These are phyloP conservation scores for Epinephelus coioides DNA, from an alignment of 2,797 vertebrate species.

Conservation along the genomic window DNA sequence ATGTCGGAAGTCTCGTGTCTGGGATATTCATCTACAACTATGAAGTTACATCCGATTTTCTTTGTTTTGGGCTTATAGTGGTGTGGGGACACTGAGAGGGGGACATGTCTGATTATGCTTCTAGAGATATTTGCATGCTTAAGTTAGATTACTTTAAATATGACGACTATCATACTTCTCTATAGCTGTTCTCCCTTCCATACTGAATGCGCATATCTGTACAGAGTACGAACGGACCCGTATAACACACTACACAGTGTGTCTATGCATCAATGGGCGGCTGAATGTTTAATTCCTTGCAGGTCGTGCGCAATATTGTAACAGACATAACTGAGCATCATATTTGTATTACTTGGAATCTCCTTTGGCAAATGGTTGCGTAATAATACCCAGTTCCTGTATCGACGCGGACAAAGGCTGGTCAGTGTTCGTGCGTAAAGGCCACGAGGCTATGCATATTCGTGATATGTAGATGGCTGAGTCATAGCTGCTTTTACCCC, in stretches of 20 bases:
- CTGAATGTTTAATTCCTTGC: not conserved
- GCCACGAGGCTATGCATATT: constrained; percentile 11
- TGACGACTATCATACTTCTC: not conserved
- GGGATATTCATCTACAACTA: constrained; percentile 7
- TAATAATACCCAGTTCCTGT: not conserved
- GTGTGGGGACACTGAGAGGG: not conserved
- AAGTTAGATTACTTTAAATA: not conserved
- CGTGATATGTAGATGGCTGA: not conserved
- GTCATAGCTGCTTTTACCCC: not conserved
- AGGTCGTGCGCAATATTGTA: not conserved
- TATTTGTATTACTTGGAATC: not conserved
- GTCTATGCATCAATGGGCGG: not conserved
- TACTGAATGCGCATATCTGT: not conserved
- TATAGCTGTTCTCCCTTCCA: not conserved
- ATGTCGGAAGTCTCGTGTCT: constrained; percentile 55
- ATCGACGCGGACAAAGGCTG: constrained; percentile 49
- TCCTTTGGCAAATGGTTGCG: not conserved
- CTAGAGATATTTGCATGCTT: not conserved
- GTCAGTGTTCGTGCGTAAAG: constrained; percentile 40
- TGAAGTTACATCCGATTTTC: constrained; percentile 2
- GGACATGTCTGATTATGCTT: not conserved
- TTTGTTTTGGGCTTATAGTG: not conserved
- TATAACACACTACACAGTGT: not conserved
- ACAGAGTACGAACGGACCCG: not conserved
- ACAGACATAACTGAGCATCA: not conserved